Evolutionary conservation across 2,888 invertebrate species (phyloP).

Genomic region (Eupithecia vulgata): DNA sequence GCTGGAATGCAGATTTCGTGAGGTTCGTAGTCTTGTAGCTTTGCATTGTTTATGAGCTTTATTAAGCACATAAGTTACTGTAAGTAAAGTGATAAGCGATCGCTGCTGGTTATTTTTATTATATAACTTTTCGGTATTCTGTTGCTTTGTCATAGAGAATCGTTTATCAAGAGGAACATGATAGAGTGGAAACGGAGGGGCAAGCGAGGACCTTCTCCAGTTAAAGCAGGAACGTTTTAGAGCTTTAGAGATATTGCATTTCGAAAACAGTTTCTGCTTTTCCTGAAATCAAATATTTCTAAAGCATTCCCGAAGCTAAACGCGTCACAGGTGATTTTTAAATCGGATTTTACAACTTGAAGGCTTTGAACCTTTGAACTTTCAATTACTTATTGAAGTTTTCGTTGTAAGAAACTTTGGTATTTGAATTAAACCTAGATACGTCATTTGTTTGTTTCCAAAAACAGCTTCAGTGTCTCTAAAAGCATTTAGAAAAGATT

Average conservation of each 20-base stretch:
- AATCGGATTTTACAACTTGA: conserved; percentile 27
- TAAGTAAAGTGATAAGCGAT: neutral
- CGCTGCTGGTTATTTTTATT: neutral
- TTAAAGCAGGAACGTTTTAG: neutral
- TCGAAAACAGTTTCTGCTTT: conserved; percentile 4
- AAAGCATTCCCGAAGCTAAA: conserved; percentile 3
- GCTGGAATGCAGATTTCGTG: conserved; percentile 3
- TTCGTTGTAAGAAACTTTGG: conserved; percentile 14
- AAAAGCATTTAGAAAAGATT: neutral
- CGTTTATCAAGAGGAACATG: neutral
- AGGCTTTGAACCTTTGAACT: conserved; percentile 12
- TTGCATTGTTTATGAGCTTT: neutral
- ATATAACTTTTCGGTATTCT: neutral
- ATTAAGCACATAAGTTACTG: neutral
- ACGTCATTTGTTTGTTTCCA: neutral
- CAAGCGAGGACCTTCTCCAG: neutral
- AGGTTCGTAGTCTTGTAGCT: neutral
- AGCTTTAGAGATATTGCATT: neutral
- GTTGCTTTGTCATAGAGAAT: neutral
- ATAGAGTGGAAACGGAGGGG: neutral
- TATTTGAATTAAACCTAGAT: neutral
- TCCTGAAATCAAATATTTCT: conserved; percentile 16
- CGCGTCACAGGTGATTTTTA: conserved; percentile 29
- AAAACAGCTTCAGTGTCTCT: neutral
- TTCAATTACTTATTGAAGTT: conserved; percentile 26